Base-by-base conservation (phyloP, 2,113 vertebrate species). In the Eudyptes chrysolophus region DNA sequence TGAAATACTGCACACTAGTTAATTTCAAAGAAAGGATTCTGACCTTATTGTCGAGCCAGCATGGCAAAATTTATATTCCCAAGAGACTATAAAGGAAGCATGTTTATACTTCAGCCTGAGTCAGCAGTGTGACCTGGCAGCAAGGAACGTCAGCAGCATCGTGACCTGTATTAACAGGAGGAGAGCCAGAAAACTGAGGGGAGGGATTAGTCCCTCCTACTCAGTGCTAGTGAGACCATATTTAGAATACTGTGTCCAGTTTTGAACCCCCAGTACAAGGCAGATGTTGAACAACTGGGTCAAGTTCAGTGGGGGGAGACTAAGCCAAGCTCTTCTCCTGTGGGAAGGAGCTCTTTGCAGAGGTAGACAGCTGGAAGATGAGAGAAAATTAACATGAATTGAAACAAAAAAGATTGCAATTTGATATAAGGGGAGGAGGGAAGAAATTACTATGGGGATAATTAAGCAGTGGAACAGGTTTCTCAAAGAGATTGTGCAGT, bases 251-350 rank as follows among this genome's bases (percentile, higher is more conserved):
- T 18, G 13, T 22, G 25, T 24, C 38, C 30, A 40, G 5, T 52
- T 69, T 44, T 27, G 14, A 19, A 36, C 13, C 7, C 22, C 14
- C 8, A 8, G 18, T 27, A 68, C 16, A 48, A 60, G 55, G 38
- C 42, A 40, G 25, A 12, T 16, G 6, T n/a, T 60, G 26, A 62
- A 60, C 27, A 79, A 46, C 21, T 62, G 16, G 48, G 16, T 60
- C 20, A 46, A 38, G 24, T 48, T 92, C 52, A 65, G 36, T 0
- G 0, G 4, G 1, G 5, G 12, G 5, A 32, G 10, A 36, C 29
- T 40, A 78, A 49, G 27, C 21, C 19, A 42, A 84, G 34, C 20
- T 52, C 38, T 62, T 66, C 12, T 11, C 51, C 34, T 77, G 51
- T 38, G 34, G 38, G 36, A 95, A 86, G 32, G 9, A 65, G 44